A percentile compares a stretch with the other conserved stretches of the same genome.
phyloP scores from a whole-genome alignment of 2,888 invertebrate genomes.

The Synergus itoensis region DNA sequence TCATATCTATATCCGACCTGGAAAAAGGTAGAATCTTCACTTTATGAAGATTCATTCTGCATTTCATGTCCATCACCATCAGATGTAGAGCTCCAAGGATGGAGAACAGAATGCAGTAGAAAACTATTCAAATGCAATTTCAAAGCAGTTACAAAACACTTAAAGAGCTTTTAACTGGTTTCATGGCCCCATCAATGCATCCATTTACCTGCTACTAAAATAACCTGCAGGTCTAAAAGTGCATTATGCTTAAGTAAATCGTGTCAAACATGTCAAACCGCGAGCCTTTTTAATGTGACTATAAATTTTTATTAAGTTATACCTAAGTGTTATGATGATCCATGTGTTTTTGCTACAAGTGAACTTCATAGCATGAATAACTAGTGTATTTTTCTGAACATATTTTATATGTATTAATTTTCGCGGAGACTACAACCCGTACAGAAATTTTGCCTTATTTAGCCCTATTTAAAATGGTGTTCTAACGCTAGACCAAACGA shows the following conservation, averaged over 20 bases:
- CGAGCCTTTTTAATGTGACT: too few relatives aligned
- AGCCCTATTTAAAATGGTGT: too few relatives aligned
- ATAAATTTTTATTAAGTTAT: too few relatives aligned
- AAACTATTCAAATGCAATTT: conserved; percentile 33
- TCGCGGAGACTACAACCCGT: too few relatives aligned
- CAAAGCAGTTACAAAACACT: conserved; percentile 25
- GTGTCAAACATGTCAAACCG: too few relatives aligned
- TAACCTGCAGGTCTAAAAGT: conserved; percentile 4
- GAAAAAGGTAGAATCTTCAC: background rate
- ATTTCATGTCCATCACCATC: conserved; percentile 19
- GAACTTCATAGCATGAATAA: too few relatives aligned
- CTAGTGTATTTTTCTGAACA: too few relatives aligned
- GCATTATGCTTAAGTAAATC: background rate
- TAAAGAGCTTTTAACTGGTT: conserved; percentile 21
- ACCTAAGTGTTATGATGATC: too few relatives aligned
- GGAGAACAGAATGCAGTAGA: background rate
- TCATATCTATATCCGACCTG: conserved; percentile 20
- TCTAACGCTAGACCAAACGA: too few relatives aligned
- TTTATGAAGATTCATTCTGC: conserved; percentile 40
- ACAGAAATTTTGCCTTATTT: too few relatives aligned
- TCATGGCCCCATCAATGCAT: conserved; percentile 32
- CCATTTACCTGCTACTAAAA: conserved; percentile 37
- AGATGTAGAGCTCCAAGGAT: conserved; percentile 2
- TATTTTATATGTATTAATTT: too few relatives aligned
- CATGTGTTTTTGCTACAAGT: too few relatives aligned